A percentile compares a stretch with the other conserved stretches of the same genome.
Evolutionary conservation across 2,888 invertebrate species (phyloP).

Genomic region (Schrankia costaestrigalis): DNA sequence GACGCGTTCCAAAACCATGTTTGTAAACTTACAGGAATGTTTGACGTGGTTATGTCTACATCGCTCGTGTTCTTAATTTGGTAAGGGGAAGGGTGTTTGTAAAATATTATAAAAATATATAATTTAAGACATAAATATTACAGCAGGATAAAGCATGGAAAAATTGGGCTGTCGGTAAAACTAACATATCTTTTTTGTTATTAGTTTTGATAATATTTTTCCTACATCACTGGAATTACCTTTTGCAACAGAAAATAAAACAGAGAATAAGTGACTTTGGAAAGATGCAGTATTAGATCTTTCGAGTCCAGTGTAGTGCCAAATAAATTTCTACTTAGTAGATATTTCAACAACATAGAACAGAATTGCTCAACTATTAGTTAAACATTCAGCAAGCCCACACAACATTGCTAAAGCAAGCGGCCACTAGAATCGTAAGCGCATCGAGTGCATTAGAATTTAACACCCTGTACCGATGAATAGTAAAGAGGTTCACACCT

Average conservation of each 20-base stretch:
- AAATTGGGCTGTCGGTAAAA: too few relatives aligned
- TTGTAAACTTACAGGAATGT: slow-evolving; percentile 38
- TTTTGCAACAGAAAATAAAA: too few relatives aligned
- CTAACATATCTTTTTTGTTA: too few relatives aligned
- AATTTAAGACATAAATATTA: neutral
- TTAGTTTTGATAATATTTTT: too few relatives aligned
- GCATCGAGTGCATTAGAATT: slow-evolving; percentile 30
- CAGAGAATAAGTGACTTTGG: too few relatives aligned
- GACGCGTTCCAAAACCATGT: slow-evolving; percentile 50
- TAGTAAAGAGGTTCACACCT: slow-evolving; percentile 36
- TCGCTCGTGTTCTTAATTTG: slow-evolving; percentile 50
- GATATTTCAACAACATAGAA: too few relatives aligned
- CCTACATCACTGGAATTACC: too few relatives aligned
- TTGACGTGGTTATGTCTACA: slow-evolving; percentile 51
- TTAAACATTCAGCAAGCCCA: too few relatives aligned
- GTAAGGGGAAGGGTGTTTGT: slow-evolving; percentile 23
- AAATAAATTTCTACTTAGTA: too few relatives aligned
- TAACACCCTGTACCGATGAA: slow-evolving; percentile 34
- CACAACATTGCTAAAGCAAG: neutral
- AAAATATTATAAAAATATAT: slow-evolving; percentile 1
- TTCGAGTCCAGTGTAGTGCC: too few relatives aligned
- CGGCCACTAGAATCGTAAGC: slow-evolving; percentile 5
- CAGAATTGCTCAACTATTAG: too few relatives aligned
- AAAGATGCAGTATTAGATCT: too few relatives aligned
- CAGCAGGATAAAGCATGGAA: neutral